A percentile compares a stretch with the other conserved stretches of the same genome.
phyloP scores from a whole-genome alignment of 1,140 invertebrate genomes.

The Camponotus floridanus region DNA sequence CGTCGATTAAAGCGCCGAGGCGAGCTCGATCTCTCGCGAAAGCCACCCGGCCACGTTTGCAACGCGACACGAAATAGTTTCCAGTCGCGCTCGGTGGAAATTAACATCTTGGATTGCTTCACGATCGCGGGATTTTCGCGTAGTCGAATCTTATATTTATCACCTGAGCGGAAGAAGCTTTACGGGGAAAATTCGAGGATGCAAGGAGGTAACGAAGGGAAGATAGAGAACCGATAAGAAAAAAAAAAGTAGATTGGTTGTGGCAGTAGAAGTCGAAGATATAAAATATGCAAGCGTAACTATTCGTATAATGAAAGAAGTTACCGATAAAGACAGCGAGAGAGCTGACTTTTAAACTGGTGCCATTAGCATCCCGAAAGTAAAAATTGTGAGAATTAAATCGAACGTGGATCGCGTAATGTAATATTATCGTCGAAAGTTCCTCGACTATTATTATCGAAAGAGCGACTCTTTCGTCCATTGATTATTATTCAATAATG shows the following conservation, averaged over 20 bases:
- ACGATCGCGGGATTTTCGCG: slow-evolving; percentile 20
- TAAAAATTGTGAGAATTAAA: slow-evolving; percentile 59
- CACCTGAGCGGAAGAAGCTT: slow-evolving; percentile 35
- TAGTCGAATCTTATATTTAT: slow-evolving; percentile 44
- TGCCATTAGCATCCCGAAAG: slow-evolving; percentile 55
- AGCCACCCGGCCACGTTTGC: slow-evolving; percentile 38
- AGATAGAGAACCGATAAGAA: slow-evolving; percentile 52
- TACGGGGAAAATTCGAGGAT: slow-evolving; percentile 40
- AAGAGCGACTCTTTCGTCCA: slow-evolving; percentile 8
- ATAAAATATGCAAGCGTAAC: slow-evolving; percentile 66
- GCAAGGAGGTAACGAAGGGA: slow-evolving; percentile 41
- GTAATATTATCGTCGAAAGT: slow-evolving; percentile 61
- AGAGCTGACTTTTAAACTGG: slow-evolving; percentile 52
- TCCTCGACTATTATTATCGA: slow-evolving; percentile 45
- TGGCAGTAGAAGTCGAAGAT: slow-evolving; percentile 59
- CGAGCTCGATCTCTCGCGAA: slow-evolving; percentile 45
- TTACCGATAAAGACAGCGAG: slow-evolving; percentile 51
- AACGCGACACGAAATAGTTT: slow-evolving; percentile 62
- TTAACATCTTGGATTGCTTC: slow-evolving; percentile 37
- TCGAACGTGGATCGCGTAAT: slow-evolving; percentile 64
- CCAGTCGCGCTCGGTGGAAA: background rate
- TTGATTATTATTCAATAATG: slow-evolving; percentile 54
- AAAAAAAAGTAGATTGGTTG: slow-evolving; percentile 40
- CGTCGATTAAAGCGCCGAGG: slow-evolving; percentile 45
- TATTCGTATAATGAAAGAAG: slow-evolving; percentile 66